phyloP scores from a whole-genome alignment of 1,140 invertebrate species.

The Coenobita brevimanus region DNA sequence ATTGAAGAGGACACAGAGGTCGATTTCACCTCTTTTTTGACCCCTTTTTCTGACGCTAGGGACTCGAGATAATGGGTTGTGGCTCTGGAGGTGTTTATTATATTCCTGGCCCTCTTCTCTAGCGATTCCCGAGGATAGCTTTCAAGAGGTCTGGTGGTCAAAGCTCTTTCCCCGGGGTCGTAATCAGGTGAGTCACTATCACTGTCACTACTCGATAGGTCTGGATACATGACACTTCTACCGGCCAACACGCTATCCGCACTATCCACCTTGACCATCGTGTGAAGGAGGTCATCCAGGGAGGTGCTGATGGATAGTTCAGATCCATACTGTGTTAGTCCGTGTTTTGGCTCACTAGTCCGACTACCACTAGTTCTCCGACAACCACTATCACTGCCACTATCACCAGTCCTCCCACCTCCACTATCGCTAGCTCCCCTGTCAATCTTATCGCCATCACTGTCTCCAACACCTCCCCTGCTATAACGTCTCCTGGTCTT shows the following conservation, averaged over 20 bases:
- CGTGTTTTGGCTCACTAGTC: background rate
- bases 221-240: background rate
- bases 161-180: too few species aligned
- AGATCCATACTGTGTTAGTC: too few species aligned
- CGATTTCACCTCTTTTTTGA: too few species aligned
- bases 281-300: background rate
- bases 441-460: background rate
- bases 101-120: too few species aligned
- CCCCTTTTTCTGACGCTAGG: too few species aligned
- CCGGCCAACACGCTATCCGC: background rate
- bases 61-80: too few species aligned
- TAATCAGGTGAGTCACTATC: background rate
- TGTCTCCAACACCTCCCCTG: background rate
- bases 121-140: too few species aligned
- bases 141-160: too few species aligned
- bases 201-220: too few species aligned
- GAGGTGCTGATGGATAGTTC: background rate
- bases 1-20: too few species aligned
- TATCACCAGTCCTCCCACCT: too few species aligned
- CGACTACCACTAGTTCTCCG: background rate
- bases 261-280: constrained; percentile 2
- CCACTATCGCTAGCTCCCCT: background rate
- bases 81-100: too few species aligned
- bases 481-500: constrained; percentile 14
- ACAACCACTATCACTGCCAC: background rate